Base-by-base conservation (phyloP, 2,888 invertebrate species). In the Himalopsyche anomala region DNA sequence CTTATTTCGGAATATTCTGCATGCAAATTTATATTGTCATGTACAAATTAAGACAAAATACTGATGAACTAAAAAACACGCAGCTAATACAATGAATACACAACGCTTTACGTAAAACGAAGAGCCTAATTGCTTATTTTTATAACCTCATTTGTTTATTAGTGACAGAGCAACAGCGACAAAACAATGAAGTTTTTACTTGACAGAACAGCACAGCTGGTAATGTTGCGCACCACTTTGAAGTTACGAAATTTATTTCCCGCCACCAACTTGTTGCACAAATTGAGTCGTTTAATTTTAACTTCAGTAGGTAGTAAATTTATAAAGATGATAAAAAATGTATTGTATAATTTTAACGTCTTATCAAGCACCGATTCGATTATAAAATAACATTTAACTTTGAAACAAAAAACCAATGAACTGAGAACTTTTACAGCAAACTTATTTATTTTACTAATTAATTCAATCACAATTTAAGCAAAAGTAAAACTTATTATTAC, bases 71-170 rank as follows among this genome's bases (percentile, higher is more conserved):
- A 74, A 74, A 36, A 74, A 74, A 19, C 36, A 36, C 74, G 12
- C 74, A 36, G 38, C 38, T 36, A 15, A 74, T 74, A 74, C 38
- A 28, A 36, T 36, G 74, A 74, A 74, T 36, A 74, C 74, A 74
- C 74, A 74, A 38, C 36, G 74, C 15, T 74, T 74, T 74, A 74
- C 74, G 74, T 11, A 74, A 74, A 74, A 74, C 36, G 36, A 74
- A 74, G 12, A 11, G 74, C 36, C 74, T 74, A 74, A 74, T 74
- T 74, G 38, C 74, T 74, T 74, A 74, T 74, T 74, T 38, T 74
- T 74, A 74, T 74, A 74, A 74, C 74, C 74, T 74, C 74, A 74
- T 74, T 74, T 74, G 36, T 74, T 74, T 36, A 74, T 74, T 38
- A 74, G 74, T 74, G 74, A 74, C 74, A 74, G 74, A 38, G 74